Percentiles rank a stretch among this genome's conserved stretches.
phyloP scores from a whole-genome alignment of 1,140 invertebrate genomes.

The Cydia strobilella region DNA sequence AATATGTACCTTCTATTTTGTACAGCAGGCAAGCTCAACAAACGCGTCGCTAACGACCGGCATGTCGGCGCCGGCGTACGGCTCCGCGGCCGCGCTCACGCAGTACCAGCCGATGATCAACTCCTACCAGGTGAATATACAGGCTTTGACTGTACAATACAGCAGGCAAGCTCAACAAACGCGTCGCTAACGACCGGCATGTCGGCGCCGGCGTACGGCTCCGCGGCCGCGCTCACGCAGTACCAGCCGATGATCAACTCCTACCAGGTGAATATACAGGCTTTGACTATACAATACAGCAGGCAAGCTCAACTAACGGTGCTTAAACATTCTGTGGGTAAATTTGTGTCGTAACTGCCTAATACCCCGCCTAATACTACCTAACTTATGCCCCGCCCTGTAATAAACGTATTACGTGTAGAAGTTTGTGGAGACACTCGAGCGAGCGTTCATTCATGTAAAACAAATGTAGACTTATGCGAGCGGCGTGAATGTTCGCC shows the following conservation, averaged over 20 bases:
- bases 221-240: constrained; percentile 65
- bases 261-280: constrained; percentile 53
- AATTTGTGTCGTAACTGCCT: too few species aligned
- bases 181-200: constrained; percentile 54
- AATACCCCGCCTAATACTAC: too few species aligned
- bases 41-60: constrained; percentile 57
- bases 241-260: constrained; percentile 71
- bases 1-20: too few species aligned
- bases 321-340: too few species aligned
- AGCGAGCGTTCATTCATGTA: too few species aligned
- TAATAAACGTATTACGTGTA: too few species aligned
- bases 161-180: constrained; percentile 66
- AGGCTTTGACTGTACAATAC: neutral
- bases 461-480: too few species aligned
- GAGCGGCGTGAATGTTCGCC: too few species aligned
- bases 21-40: constrained; percentile 62
- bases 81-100: constrained; percentile 62
- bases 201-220: constrained; percentile 54
- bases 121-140: constrained; percentile 58
- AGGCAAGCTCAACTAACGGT: too few species aligned
- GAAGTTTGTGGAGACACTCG: too few species aligned
- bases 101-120: constrained; percentile 72
- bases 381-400: too few species aligned
- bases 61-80: constrained; percentile 53
- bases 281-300: too few species aligned